Base-by-base conservation (phyloP, 2,797 vertebrate species). In the Adrianichthys oophorus region DNA sequence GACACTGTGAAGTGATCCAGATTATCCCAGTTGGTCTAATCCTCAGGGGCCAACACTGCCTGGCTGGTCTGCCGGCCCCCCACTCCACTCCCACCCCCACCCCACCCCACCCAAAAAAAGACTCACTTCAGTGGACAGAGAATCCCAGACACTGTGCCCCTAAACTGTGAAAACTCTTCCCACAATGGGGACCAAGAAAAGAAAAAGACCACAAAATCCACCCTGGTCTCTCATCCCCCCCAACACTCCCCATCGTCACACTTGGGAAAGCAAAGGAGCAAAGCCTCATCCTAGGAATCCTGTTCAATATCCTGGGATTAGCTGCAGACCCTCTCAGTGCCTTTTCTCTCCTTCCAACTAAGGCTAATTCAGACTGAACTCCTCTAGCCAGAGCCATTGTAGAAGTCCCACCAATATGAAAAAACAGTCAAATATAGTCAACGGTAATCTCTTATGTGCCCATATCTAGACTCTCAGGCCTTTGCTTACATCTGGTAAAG, bases 221-320 rank as follows among this genome's bases (percentile, higher is more conserved):
- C 73, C 79, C 65, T 69, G 70, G 74, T 71, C 53, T 73, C 72
- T 26, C 72, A 43, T 19, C 40, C 56, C 72, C 57, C 74, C 62
- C 65, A 16, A 24, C 76, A 59, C 72, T 62, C 74, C 78, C 83
- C 83, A 78, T 68, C 80, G 90, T 93, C 92, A 92, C 91, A 93
- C 89, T 90, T 86, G 87, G 82, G 79, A 89, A 90, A 92, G 88
- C 92, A 92, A 92, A 92, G 89, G 86, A 90, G 86, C 83, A 78
- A 85, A 83, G 84, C 80, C 76, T 80, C 88, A 85, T 91, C 87
- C 85, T 76, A 90, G 87, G 91, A 92, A 93, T 91, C 90, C 90
- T 74, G 81, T 88, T 90, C 90, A 92, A 93, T 93, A 92, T 93
- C 87, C 86, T 84, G 85, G 88, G 91, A 93, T 93, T 93, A 93